Conservation (phyloP, 2,888 invertebrate species). For the Yponomeuta cagnagella region DNA sequence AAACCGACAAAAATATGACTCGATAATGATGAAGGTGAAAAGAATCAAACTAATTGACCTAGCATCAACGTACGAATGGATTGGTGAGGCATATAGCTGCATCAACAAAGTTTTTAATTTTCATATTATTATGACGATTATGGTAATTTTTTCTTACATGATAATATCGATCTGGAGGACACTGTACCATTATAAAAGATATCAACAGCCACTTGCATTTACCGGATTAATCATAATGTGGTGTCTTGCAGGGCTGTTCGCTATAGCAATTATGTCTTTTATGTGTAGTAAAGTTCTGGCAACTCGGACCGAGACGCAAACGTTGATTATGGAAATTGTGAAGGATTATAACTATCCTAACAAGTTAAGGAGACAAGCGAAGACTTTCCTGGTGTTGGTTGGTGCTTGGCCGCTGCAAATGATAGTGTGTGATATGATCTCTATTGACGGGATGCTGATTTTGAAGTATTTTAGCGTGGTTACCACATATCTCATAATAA, state of each 20-base stretch:
- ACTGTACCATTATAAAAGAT: constrained; percentile 36
- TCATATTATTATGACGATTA: constrained; percentile 41
- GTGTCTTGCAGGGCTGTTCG: constrained; percentile 36
- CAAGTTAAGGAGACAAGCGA: constrained; percentile 45
- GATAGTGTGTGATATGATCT: constrained; percentile 20
- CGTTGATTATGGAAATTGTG: constrained; percentile 47
- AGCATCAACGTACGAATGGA: constrained; percentile 37
- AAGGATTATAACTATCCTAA: constrained; percentile 51
- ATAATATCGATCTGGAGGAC: constrained; percentile 46
- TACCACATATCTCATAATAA: constrained; percentile 20
- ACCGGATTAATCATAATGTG: constrained; percentile 31
- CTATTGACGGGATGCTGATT: constrained; percentile 18
- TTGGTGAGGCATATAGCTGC: constrained; percentile 38
- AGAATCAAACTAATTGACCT: constrained; percentile 25
- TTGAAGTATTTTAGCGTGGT: constrained; percentile 20
- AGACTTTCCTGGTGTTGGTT: constrained; percentile 50
- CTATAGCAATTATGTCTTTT: constrained; percentile 38
- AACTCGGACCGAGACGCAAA: constrained; percentile 38
- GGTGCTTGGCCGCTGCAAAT: constrained; percentile 42
- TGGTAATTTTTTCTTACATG: constrained; percentile 44
- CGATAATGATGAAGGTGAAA: not conserved
- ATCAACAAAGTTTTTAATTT: constrained; percentile 48
- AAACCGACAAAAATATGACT: not conserved
- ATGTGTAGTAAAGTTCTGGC: constrained; percentile 40
- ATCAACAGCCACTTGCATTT: constrained; percentile 29